phyloP scores from a whole-genome alignment of 2,113 vertebrate species.

The Chloropsis cyanopogon region DNA sequence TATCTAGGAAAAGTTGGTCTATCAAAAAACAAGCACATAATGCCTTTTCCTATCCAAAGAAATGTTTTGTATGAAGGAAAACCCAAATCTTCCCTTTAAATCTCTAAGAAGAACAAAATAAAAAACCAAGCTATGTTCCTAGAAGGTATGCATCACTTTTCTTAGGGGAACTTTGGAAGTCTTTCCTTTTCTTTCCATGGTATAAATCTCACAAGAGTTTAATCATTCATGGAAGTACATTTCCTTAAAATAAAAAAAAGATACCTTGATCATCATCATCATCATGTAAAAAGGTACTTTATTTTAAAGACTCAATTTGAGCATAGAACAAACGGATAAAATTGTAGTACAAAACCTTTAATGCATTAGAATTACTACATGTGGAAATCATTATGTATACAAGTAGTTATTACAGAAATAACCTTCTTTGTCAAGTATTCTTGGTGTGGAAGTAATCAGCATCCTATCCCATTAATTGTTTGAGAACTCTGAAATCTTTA shows the following conservation, averaged over 20 bases:
- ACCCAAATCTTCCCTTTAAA: conserved; percentile 28
- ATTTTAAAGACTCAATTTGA: conserved; percentile 41
- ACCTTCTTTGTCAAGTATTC: conserved; percentile 51
- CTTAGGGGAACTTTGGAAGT: not conserved
- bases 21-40: not conserved
- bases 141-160: not conserved
- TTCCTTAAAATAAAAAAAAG: not conserved
- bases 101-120: not conserved
- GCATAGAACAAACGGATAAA: conserved; percentile 49
- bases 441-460: conserved; percentile 58
- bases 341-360: conserved; percentile 28
- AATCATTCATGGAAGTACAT: not conserved
- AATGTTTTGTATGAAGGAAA: not conserved
- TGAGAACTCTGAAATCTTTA: conserved; percentile 64
- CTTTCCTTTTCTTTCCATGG: not conserved
- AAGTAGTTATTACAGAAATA: conserved; percentile 58
- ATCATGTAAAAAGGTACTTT: conserved; percentile 21
- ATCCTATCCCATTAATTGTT: conserved; percentile 61
- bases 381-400: conserved; percentile 51
- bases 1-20: not conserved
- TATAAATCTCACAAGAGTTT: conserved; percentile 7
- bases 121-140: not conserved
- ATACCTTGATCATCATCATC: conserved; percentile 20
- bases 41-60: not conserved
- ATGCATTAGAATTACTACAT: conserved; percentile 46